These are phyloP conservation scores for Benthochromis sp. DNA, from an alignment of 2,113 vertebrate species.

Conservation along the genomic window DNA sequence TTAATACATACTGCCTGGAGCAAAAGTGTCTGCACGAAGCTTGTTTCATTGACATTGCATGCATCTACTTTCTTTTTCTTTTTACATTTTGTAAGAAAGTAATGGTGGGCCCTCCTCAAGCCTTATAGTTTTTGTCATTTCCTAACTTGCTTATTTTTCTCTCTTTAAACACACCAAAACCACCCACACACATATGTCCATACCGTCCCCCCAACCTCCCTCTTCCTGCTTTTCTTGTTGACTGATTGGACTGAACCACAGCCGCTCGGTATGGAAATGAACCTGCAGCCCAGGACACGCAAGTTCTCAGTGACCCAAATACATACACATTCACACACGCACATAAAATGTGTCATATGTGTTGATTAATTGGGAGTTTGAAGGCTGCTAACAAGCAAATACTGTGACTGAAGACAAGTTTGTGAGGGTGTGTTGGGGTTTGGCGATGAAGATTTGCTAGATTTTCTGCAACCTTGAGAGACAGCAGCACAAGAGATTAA, in stretches of 20 bases:
- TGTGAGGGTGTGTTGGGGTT: not conserved
- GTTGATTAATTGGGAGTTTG: conserved; percentile 41
- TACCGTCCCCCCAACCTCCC: too few species aligned
- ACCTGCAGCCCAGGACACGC: not conserved
- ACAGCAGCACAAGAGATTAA: not conserved
- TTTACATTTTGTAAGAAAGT: not conserved
- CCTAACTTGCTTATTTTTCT: not conserved
- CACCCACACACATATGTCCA: not conserved
- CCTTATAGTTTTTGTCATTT: not conserved
- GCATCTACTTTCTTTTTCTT: not conserved
- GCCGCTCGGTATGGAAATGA: conserved; percentile 49
- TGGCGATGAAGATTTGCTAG: not conserved
- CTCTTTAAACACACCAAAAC: not conserved
- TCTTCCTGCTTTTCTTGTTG: not conserved
- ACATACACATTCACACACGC: not conserved
- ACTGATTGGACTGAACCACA: conserved; percentile 31
- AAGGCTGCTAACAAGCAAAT: conserved; percentile 13
- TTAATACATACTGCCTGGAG: not conserved
- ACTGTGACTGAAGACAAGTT: not conserved
- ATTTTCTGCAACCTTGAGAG: not conserved
- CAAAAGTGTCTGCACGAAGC: not conserved
- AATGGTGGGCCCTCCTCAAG: not conserved
- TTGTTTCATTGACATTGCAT: not conserved
- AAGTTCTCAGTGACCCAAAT: conserved; percentile 45
- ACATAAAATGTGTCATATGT: not conserved